Percentiles rank a stretch among this genome's conserved stretches.
phyloP scores from a whole-genome alignment of 2,113 vertebrate genomes.

The Pantherophis guttatus region DNA sequence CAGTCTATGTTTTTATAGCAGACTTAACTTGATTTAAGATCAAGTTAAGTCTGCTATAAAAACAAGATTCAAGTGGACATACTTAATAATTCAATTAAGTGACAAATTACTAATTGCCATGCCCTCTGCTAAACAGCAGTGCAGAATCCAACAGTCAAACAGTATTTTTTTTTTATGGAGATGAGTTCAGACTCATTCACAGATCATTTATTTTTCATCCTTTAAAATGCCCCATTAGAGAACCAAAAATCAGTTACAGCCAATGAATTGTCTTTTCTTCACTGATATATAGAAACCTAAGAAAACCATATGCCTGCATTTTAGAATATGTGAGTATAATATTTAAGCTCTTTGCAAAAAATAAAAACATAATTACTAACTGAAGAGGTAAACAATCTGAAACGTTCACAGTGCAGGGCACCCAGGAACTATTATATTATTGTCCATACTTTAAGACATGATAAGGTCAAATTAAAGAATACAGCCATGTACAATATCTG shows the following conservation, averaged over 20 bases:
- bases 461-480: constrained; percentile 41
- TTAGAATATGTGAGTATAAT: constrained; percentile 53
- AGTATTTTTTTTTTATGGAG: constrained; percentile 25
- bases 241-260: constrained; percentile 32
- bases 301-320: constrained; percentile 63
- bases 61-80: constrained; percentile 31
- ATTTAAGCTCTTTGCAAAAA: constrained; percentile 51
- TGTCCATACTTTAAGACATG: constrained; percentile 43
- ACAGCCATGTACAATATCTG: constrained; percentile 50
- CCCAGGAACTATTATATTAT: constrained; percentile 35
- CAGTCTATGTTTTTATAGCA: not conserved
- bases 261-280: constrained; percentile 51
- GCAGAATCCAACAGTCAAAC: constrained; percentile 49
- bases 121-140: not conserved
- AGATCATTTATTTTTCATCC: constrained; percentile 35
- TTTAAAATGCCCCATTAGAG: constrained; percentile 35
- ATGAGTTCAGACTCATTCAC: constrained; percentile 30
- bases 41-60: too few relatives aligned
- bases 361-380: constrained; percentile 48
- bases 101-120: not conserved
- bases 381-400: constrained; percentile 40
- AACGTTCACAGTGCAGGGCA: constrained; percentile 63
- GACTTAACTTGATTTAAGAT: constrained; percentile 3
- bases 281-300: constrained; percentile 47
- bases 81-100: constrained; percentile 30